These are phyloP conservation scores for Mesoligia furuncula DNA, from an alignment of 2,888 invertebrate genomes.

Conservation along the genomic window DNA sequence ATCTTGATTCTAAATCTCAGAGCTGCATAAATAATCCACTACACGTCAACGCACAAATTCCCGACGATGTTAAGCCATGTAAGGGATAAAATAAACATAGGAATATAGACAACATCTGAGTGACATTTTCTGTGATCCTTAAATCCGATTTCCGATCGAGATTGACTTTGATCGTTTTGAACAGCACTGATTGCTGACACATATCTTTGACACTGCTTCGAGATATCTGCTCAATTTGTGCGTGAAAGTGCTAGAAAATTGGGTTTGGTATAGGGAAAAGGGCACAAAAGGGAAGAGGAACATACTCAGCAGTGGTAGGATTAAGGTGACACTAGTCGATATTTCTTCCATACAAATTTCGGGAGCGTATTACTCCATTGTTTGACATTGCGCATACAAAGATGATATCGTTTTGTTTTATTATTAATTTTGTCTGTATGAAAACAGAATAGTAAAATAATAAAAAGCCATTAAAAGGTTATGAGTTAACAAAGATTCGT, in stretches of 20 bases:
- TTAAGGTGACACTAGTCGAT: not conserved
- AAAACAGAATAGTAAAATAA: too few species aligned
- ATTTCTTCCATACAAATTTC: too few species aligned
- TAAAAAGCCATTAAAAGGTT: too few species aligned
- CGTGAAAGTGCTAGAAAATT: slow-evolving; percentile 22
- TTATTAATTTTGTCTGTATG: too few species aligned
- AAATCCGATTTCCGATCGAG: slow-evolving; percentile 48
- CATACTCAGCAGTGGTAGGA: not conserved
- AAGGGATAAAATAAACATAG: slow-evolving; percentile 5
- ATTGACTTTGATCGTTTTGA: slow-evolving; percentile 38
- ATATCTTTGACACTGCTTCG: slow-evolving; percentile 9
- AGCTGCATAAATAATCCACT: not conserved
- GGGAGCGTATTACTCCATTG: too few species aligned
- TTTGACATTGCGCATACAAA: too few species aligned
- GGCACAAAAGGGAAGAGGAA: not conserved
- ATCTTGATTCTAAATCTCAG: not conserved
- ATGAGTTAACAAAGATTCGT: too few species aligned
- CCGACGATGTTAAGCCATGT: not conserved
- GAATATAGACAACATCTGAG: slow-evolving; percentile 1
- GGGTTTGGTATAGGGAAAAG: not conserved
- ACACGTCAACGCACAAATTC: not conserved
- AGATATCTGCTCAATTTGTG: slow-evolving; percentile 35
- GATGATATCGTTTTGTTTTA: too few species aligned
- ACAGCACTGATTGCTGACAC: slow-evolving; percentile 46
- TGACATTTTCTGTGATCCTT: slow-evolving; percentile 28